Evolutionary conservation across 1,140 invertebrate genomes (phyloP).

Genomic region (Camponotus pennsylvanicus): DNA sequence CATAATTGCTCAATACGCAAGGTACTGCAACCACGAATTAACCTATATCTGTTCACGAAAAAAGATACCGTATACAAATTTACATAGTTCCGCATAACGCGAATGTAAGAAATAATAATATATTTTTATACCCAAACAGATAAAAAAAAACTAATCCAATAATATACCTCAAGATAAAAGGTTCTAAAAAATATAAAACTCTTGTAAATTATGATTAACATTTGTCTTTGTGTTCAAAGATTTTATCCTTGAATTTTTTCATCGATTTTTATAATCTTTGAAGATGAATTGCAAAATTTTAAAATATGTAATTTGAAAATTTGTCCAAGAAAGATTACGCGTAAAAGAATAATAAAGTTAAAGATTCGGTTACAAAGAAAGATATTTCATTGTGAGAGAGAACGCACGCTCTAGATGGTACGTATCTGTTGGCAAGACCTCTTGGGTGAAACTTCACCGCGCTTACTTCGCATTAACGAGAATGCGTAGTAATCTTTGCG

Average conservation of each 20-base stretch:
- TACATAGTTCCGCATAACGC: not conserved
- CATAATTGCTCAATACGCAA: conserved; percentile 48
- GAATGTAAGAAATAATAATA: not conserved
- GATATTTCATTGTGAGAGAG: no score
- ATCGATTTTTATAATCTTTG: not conserved
- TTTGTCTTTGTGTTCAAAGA: not conserved
- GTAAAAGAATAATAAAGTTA: not conserved
- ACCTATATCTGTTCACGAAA: conserved; percentile 12
- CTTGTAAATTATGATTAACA: not conserved
- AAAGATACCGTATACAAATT: not conserved
- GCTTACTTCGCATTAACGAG: not conserved
- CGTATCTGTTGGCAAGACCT: not conserved
- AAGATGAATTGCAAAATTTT: conserved; percentile 6
- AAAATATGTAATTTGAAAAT: not conserved
- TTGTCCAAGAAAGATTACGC: not conserved
- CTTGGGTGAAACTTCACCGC: not conserved
- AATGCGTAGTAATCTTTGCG: conserved; percentile 24
- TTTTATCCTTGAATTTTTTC: not conserved
- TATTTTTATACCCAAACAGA: not conserved
- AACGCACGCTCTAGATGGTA: not conserved
- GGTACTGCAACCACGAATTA: conserved; percentile 28
- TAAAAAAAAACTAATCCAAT: no score
- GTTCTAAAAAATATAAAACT: not conserved
- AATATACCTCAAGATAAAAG: no score
- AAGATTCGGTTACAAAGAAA: not conserved